Evolutionary conservation across 2,113 vertebrate genomes (phyloP), one percentile per base, ranked within the genome.

Genomic region (Bostrychus sinensis): DNA sequence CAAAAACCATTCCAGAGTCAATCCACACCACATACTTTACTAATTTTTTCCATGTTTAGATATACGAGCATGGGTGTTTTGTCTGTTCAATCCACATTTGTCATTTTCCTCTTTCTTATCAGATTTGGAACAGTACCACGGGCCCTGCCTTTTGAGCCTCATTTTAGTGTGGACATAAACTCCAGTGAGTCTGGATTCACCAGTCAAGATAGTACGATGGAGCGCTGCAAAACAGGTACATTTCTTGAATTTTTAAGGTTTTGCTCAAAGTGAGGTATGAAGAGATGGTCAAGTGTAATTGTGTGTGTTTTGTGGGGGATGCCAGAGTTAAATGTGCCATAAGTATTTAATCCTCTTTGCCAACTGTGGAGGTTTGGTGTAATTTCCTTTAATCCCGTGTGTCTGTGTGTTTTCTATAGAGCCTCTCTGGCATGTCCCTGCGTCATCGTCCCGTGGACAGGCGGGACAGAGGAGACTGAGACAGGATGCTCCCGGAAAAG

Each of bases 171-270:
- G 0, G 94, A 96, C 13, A 78, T 89, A 23, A 80, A 73, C 26
- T 94, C 95, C 37, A 94, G 94, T 8, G 94, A 96, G 34, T 95
- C 94, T 0, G 94, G 94, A 48, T 91, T 95, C 76, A 94, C 93
- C 68, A 95, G 93, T 72, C 95, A 96, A 84, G 95, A 96, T 1
- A 94, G 94, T 86, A 94, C 94, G 32, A 94, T 94, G 91, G 95
- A 97, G 74, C 89, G 94, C 50, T 90, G 90, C 83, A 96, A 94
- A 79, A 86, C 93, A 37, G 96, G 96, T 97, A 92, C 60, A 53
- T 32, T 48, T 26, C 30, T 41, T 19, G 14, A 13, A 63, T 41
- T 41, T n/a, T n/a, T n/a, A n/a, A n/a, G n/a, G n/a, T n/a, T n/a
- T 65, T 61, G 14, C 37, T 51, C 36, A 46, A 25, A 62, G 60